phyloP scores from a whole-genome alignment of 2,113 vertebrate species.

The Dromaius novaehollandiae region DNA sequence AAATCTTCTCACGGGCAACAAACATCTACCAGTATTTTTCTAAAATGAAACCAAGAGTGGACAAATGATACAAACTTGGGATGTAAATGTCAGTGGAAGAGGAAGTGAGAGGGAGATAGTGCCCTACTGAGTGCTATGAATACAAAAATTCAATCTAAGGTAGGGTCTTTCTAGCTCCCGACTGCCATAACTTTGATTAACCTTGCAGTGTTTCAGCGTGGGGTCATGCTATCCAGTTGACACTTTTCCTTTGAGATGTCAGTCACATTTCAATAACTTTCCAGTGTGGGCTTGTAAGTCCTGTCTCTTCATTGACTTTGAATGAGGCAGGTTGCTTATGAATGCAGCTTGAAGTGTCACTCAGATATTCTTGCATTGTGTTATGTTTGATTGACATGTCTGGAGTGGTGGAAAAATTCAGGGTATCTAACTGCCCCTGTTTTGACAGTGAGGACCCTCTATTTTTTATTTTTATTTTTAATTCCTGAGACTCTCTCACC shows the following conservation, averaged over 20 bases:
- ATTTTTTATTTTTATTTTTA: constrained; percentile 1
- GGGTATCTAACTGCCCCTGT: constrained; percentile 50
- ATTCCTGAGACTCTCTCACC: background rate
- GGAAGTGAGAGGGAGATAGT: constrained; percentile 25
- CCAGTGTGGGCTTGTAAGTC: constrained; percentile 75
- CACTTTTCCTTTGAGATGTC: constrained; percentile 78
- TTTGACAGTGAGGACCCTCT: constrained; percentile 10
- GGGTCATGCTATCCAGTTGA: constrained; percentile 73
- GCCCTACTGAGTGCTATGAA: constrained; percentile 34
- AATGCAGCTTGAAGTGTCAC: constrained; percentile 79
- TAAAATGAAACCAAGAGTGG: constrained; percentile 32
- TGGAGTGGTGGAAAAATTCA: constrained; percentile 61
- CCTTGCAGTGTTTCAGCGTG: constrained; percentile 76
- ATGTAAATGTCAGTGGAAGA: constrained; percentile 41
- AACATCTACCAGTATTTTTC: background rate
- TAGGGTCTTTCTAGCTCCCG: constrained; percentile 48
- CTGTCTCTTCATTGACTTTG: constrained; percentile 81
- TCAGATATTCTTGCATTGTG: constrained; percentile 75
- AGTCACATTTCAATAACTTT: constrained; percentile 87
- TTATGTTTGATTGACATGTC: constrained; percentile 76
- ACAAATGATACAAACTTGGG: constrained; percentile 31
- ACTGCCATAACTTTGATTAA: constrained; percentile 80
- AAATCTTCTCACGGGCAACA: background rate
- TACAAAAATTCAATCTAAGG: constrained; percentile 57
- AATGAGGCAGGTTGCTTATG: constrained; percentile 79